Evolutionary conservation across 2,888 invertebrate species (phyloP), one percentile per base, ranked within the genome.

Genomic region (Zaprionus obscuricornis): DNA sequence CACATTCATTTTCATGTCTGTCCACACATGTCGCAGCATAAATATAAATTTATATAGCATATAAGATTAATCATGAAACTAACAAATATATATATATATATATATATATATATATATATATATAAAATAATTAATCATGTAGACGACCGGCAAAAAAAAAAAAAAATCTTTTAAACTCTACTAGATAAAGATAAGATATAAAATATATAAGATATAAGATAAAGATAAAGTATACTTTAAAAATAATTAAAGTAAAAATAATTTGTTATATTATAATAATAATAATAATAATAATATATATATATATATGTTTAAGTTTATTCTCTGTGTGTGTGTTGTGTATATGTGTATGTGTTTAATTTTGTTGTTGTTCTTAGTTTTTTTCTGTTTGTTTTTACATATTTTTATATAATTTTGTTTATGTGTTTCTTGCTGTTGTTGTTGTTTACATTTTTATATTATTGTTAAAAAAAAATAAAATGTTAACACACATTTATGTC

Each of bases 61-160:
- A n/a, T n/a, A n/a, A n/a, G n/a, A n/a, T n/a, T n/a, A n/a, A n/a
- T n/a, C n/a, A n/a, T n/a, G n/a, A n/a, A n/a, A n/a, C n/a, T n/a
- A n/a, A n/a, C n/a, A n/a, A n/a, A n/a, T n/a, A n/a, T n/a, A n/a
- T n/a, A n/a, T n/a, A n/a, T n/a, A n/a, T n/a, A n/a, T n/a, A n/a
- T n/a, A n/a, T n/a, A n/a, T n/a, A n/a, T n/a, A 58, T 47, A 39
- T n/a, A 20, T 49, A 47, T 52, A 49, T 47, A 47, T 60, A 52
- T 50, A 50, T 67, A 70, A 60, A 58, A 65, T 81, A 78, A 74
- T 86, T 74, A 85, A 86, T 86, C 49, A 68, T 68, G 76, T 75
- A 84, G 68, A 75, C 71, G 79, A 85, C 72, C 57, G 62, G 58
- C 62, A 47, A 71, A 70, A 71, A 57, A 65, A 79, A 78, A 75